Evolutionary conservation across 2,113 vertebrate genomes (phyloP).

Genomic region (Chionomys nivalis): DNA sequence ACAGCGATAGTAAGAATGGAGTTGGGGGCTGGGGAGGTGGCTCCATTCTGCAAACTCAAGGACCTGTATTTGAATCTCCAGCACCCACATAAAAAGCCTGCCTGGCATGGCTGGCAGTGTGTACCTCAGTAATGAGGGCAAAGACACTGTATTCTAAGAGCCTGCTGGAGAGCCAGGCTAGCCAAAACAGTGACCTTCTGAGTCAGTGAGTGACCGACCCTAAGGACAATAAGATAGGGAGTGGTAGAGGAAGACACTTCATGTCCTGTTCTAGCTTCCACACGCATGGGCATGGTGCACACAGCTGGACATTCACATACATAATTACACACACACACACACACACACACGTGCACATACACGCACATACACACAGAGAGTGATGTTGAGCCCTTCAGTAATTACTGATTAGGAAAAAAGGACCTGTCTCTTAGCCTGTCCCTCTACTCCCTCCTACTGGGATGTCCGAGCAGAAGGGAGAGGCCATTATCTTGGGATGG

Average conservation of each 20-base stretch:
- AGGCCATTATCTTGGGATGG: background rate
- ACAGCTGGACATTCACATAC: background rate
- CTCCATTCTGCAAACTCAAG: background rate
- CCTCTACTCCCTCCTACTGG: background rate
- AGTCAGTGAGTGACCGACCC: background rate
- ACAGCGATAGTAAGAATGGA: background rate
- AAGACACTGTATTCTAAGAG: background rate
- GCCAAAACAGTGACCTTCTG: background rate
- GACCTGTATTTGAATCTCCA: background rate
- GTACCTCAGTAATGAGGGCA: background rate
- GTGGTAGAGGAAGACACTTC: background rate
- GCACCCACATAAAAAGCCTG: background rate
- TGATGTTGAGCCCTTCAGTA: background rate
- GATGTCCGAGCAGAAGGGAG: background rate
- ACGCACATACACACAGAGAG: background rate
- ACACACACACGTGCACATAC: accelerated
- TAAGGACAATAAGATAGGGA: background rate
- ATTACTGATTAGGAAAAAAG: background rate
- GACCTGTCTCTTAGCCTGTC: background rate
- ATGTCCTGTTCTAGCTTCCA: background rate
- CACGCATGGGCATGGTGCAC: background rate
- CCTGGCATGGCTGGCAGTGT: background rate
- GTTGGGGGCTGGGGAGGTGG: background rate
- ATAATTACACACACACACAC: background rate
- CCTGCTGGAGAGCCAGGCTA: background rate